These are phyloP conservation scores for Amphipyra berbera DNA, from an alignment of 2,888 invertebrate genomes.

Conservation along the genomic window DNA sequence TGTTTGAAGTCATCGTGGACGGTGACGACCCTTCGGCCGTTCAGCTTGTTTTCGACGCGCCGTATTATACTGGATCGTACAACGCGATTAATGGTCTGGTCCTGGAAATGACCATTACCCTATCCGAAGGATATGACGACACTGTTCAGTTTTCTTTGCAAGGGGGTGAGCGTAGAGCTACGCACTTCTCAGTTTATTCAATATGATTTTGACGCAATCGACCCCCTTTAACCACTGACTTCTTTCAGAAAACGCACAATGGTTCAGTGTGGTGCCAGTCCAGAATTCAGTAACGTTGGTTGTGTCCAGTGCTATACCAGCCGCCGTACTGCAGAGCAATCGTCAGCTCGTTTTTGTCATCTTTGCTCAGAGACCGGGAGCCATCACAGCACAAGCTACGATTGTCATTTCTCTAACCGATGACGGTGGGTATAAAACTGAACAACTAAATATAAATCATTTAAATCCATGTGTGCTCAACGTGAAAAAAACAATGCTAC, in stretches of 20 bases:
- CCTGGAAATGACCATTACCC: conserved; percentile 38
- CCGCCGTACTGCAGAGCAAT: conserved; percentile 52
- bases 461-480: too few relatives aligned
- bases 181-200: conserved; percentile 12
- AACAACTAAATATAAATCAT: background rate
- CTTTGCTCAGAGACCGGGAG: conserved; percentile 48
- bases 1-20: conserved; percentile 48
- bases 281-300: conserved; percentile 45
- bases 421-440: background rate
- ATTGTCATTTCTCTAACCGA: conserved; percentile 50
- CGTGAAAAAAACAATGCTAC: too few relatives aligned
- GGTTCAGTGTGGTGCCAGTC: conserved; percentile 39
- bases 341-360: conserved; percentile 54
- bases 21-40: conserved; percentile 10
- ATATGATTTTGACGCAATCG: background rate
- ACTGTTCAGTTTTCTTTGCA: conserved; percentile 54
- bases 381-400: conserved; percentile 44
- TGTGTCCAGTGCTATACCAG: conserved; percentile 44
- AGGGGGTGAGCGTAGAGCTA: conserved; percentile 51
- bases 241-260: conserved; percentile 42
- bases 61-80: conserved; percentile 57
- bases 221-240: background rate
- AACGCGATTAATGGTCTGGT: conserved; percentile 32
- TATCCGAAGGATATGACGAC: conserved; percentile 53
- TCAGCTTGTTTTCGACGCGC: conserved; percentile 50